phyloP scores from a whole-genome alignment of 2,113 vertebrate genomes.

The Centropus bengalensis region DNA sequence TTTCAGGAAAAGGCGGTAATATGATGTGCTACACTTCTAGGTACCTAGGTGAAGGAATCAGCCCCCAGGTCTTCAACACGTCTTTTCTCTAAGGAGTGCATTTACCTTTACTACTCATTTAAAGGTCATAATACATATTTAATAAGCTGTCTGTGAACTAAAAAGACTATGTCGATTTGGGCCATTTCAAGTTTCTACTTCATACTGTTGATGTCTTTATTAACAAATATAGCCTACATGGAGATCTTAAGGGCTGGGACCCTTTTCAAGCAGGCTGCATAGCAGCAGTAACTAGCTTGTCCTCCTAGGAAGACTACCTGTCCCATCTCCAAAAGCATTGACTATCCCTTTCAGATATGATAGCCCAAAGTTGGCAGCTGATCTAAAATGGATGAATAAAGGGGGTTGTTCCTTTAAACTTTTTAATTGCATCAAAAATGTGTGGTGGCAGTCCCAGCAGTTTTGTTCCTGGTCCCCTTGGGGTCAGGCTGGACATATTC shows the following conservation, averaged over 20 bases:
- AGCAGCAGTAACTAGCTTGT: background rate
- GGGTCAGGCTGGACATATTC: background rate
- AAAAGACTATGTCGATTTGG: background rate
- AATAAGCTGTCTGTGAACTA: background rate
- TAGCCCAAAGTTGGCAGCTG: background rate
- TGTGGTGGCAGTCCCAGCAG: background rate
- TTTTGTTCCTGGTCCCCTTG: background rate
- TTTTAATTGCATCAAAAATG: background rate
- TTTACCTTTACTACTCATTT: background rate
- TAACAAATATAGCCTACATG: background rate
- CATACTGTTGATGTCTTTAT: background rate
- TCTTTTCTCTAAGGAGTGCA: background rate
- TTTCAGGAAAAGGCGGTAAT: background rate
- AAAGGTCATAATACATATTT: background rate
- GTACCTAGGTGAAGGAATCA: background rate
- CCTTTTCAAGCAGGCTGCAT: background rate
- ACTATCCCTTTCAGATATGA: background rate
- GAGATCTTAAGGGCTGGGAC: background rate
- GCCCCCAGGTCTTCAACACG: background rate
- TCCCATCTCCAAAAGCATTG: background rate
- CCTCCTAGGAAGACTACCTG: background rate
- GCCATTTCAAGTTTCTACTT: background rate
- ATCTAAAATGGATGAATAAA: background rate
- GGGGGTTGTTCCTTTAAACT: background rate
- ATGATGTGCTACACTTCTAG: background rate